Base-by-base conservation (phyloP, 2,113 vertebrate genomes). In the Pluvianellus socialis region DNA sequence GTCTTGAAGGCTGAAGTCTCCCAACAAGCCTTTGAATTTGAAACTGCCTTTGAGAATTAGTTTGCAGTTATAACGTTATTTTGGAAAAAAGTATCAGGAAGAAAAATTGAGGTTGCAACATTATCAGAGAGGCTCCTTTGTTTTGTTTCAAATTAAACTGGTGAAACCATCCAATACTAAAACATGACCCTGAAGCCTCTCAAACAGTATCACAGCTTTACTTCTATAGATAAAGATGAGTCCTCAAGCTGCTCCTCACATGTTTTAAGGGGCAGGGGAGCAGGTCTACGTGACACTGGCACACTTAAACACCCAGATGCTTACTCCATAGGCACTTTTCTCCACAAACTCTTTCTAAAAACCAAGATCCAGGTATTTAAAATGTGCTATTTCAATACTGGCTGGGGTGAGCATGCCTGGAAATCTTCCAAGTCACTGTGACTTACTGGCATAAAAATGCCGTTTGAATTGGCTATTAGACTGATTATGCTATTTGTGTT, bases 401-500 rank as follows among this genome's bases (percentile, higher is more conserved):
- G 76, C 70, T 81, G 82, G 53, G 33, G 53, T 70, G 47, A 92
- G 59, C 70, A 16, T 2, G 10, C 32, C 27, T 88, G 81, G 90
- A 88, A 83, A 26, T 26, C 28, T 47, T 67, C 76, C 93, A 86
- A 76, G 58, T 70, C 68, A 18, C 88, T 70, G 56, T 0, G 1
- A 81, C 65, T 89, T 79, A 38, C 24, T 85, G 83, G 83, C 86
- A 79, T 67, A n/a, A 74, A 59, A 75, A 56, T 32, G 42, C 84
- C 86, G 5, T 71, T 77, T 63, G 38, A 93, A 75, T 94, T 81
- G 70, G 80, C 61, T 79, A 12, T 83, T 53, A 88, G 71, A 40
- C 63, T 22, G 12, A 75, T 47, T 33, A 27, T 5, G n/a, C 19
- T 62, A 33, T 94, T 94, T 94, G 92, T 15, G 6, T 83, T 92